phyloP scores from a whole-genome alignment of 2,797 vertebrate genomes.

The Pangasius larnaudii region DNA sequence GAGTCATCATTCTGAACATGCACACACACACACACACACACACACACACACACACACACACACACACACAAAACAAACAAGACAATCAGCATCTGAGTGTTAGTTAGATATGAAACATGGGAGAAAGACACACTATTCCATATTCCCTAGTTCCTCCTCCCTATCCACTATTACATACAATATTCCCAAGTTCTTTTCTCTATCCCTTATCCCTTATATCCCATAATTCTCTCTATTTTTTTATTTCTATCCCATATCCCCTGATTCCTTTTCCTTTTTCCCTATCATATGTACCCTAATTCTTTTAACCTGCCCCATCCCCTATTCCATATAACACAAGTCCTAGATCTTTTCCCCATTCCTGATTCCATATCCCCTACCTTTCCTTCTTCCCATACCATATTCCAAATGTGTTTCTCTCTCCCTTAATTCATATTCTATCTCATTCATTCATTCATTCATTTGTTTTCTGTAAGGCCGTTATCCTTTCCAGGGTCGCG shows the following conservation, averaged over 20 bases:
- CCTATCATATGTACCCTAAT: neutral
- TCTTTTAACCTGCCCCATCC: neutral
- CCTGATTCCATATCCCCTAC: neutral
- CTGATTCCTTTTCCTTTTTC: neutral
- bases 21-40: neutral
- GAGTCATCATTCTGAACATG: constrained; percentile 57
- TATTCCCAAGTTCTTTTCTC: neutral
- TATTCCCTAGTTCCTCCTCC: neutral
- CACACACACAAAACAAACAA: neutral
- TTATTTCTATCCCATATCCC: constrained; percentile 6
- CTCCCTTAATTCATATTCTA: neutral
- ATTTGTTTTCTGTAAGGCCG: neutral
- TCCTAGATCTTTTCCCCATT: neutral
- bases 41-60: neutral
- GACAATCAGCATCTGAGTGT: neutral
- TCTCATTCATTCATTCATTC: neutral
- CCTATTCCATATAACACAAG: neutral
- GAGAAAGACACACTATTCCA: neutral
- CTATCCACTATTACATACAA: too few species aligned
- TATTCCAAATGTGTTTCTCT: too few species aligned
- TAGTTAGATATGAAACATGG: neutral
- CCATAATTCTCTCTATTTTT: neutral
- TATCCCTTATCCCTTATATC: neutral
- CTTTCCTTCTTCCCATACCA: neutral
- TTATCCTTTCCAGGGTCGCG: neutral